Base-by-base conservation (phyloP, 2,888 invertebrate species). In the Stenurella melanura region DNA sequence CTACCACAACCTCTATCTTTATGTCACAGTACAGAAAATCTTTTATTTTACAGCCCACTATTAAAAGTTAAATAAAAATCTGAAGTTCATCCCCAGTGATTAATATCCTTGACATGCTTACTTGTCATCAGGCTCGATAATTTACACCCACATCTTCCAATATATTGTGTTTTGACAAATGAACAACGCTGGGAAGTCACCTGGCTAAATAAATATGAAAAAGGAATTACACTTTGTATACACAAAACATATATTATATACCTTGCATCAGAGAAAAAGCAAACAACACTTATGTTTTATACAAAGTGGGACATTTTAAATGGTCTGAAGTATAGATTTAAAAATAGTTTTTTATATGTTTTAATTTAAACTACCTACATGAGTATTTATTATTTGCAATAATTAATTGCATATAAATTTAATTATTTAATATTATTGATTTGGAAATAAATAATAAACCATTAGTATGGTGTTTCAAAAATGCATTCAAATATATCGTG, bases 111-210 rank as follows among this genome's bases (percentile, higher is more conserved):
- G 54, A 63, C 71, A 67, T 66, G 57, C 56, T 38, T 60, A 69
- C 18, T 12, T 38, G 74, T 80, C 78, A 76, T 77, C 77, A 77
- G 56, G 71, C 57, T 57, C 79, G 73, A 80, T 79, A 77, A 81
- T 81, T 79, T 81, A 81, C 78, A 79, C 78, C 79, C 80, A 80
- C 79, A 68, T 64, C 63, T 73, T 61, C 19, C 78, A 69, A 77
- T 80, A 78, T 64, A 76, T 79, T 77, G 77, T 74, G 64, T 76
- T 77, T 79, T 79, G 81, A 67, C 67, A 67, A 67, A 67, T 18
- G 67, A 19, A 67, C 67, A 54, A 17, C 42, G 6, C 67, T n/a
- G 54, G 19, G 38, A 64, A 67, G 54, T 67, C 67, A 67, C 54
- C 50, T n/a, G 26, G 67, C 54, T 54, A 26, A 38, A 67, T 50